phyloP scores from a whole-genome alignment of 2,888 invertebrate species.

The Rhogogaster chlorosoma region DNA sequence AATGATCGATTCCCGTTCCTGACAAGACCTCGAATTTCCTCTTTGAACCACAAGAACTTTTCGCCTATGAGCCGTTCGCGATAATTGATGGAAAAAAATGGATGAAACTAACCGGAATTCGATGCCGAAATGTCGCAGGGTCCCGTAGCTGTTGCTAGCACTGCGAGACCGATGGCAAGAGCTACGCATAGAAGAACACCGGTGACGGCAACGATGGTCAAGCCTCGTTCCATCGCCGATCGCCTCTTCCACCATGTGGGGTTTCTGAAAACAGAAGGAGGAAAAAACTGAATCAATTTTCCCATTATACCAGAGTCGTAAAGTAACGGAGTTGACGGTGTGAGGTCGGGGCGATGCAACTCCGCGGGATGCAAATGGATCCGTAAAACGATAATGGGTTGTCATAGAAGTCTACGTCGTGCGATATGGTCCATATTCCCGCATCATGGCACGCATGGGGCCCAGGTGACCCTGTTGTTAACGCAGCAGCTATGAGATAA shows the following conservation, averaged over 20 bases:
- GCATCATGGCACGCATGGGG: not conserved
- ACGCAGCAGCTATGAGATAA: not conserved
- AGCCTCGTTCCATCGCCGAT: constrained; percentile 85
- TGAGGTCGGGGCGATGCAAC: constrained; percentile 52
- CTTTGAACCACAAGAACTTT: not conserved
- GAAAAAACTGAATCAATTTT: not conserved
- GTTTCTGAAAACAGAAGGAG: constrained; percentile 79
- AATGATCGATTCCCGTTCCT: not conserved
- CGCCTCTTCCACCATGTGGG: constrained; percentile 91
- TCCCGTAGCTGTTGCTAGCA: constrained; percentile 67
- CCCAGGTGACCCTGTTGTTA: not conserved
- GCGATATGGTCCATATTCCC: not conserved
- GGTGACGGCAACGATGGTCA: constrained; percentile 83
- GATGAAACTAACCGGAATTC: constrained; percentile 64
- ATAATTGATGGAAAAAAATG: not conserved
- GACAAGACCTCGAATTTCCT: not conserved
- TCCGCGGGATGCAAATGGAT: constrained; percentile 51
- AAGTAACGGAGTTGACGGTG: constrained; percentile 27
- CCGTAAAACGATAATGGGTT: constrained; percentile 31
- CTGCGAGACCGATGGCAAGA: constrained; percentile 80
- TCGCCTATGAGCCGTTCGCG: not conserved
- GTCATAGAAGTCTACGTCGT: not conserved
- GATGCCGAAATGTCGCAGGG: constrained; percentile 61
- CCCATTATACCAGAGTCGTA: not conserved
- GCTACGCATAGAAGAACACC: constrained; percentile 83